A percentile compares a stretch with the other conserved stretches of the same genome.
These are phyloP conservation scores for Proisotoma minuta DNA, from an alignment of 2,888 invertebrate species.

Conservation along the genomic window DNA sequence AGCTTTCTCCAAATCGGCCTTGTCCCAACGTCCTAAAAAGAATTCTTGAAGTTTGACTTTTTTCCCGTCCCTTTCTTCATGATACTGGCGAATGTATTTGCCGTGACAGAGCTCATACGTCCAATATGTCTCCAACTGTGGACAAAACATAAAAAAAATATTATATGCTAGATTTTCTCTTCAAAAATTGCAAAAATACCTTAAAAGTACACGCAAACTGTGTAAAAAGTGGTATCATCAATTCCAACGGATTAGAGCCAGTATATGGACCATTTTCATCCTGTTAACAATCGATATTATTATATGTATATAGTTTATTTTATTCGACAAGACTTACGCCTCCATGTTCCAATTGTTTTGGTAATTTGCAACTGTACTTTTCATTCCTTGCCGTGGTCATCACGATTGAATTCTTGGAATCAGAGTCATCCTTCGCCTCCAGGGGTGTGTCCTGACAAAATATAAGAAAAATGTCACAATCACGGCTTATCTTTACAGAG, in stretches of 20 bases:
- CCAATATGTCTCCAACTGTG: slow-evolving; percentile 81
- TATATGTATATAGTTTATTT: too few species aligned
- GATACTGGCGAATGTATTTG: slow-evolving; percentile 83
- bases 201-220: slow-evolving; percentile 79
- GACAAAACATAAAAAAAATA: slow-evolving; percentile 3
- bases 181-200: slow-evolving; percentile 48
- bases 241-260: slow-evolving; percentile 71
- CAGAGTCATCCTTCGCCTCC: slow-evolving; percentile 49
- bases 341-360: slow-evolving; percentile 56
- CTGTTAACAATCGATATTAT: slow-evolving; percentile 44
- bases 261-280: slow-evolving; percentile 60
- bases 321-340: slow-evolving; percentile 47
- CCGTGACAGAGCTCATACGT: slow-evolving; percentile 96
- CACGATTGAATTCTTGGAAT: slow-evolving; percentile 62
- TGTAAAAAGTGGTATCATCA: slow-evolving; percentile 70
- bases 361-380: slow-evolving; percentile 75
- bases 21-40: slow-evolving; percentile 72
- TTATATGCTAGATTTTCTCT: neutral
- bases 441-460: neutral
- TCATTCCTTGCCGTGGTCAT: slow-evolving; percentile 74
- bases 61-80: slow-evolving; percentile 89
- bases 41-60: slow-evolving; percentile 78
- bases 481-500: neutral
- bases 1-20: slow-evolving; percentile 59
- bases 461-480: neutral